Evolutionary conservation across 2,888 invertebrate species (phyloP), one percentile per base, ranked within the genome.

Genomic region (Biston stratarius): DNA sequence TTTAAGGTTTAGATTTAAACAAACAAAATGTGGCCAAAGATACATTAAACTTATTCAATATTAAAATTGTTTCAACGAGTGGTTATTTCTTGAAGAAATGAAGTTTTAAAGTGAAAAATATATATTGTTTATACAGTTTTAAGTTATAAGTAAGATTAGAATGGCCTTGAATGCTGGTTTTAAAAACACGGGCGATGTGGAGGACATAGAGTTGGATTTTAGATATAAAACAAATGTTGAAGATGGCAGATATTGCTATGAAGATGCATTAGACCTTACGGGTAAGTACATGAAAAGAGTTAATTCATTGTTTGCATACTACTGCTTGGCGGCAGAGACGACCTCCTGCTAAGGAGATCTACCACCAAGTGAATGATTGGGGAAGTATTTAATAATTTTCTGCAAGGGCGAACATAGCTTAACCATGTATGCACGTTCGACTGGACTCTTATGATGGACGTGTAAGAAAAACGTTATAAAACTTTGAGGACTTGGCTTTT

Each of bases 231-330:
- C 34, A 0, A 52, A 59, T 24, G 45, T 3, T 6, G 70, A 61
- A 38, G 55, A 70, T 0, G 74, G 71, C 42, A 55, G 56, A 36
- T 79, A 75, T 57, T 74, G 76, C 33, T 85, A 82, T 62, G 82
- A 83, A 69, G 85, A 85, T 40, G 86, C 86, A 9, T 72, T 86
- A 10, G 76, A 83, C 33, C 61, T 84, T 12, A 76, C 83, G 55
- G 85, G 85, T 85, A 71, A 71, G 76, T 66, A 24, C 24, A 1
- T 24, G 24, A 24, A 24, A 24, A 24, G 33, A 5, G 12, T 24
- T n/a, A 44, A 24, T 15, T 6, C 14, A 12, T 12, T 3, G n/a
- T 24, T 24, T 24, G 3, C 24, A 24, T 3, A 24, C 24, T 24
- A 24, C 24, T 24, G 24, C 24, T 24, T 24, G 3, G 24, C 24